Percentiles rank a stretch among this genome's conserved stretches.
phyloP scores from a whole-genome alignment of 2,113 vertebrate genomes.

The Apistogramma diplotaenia region DNA sequence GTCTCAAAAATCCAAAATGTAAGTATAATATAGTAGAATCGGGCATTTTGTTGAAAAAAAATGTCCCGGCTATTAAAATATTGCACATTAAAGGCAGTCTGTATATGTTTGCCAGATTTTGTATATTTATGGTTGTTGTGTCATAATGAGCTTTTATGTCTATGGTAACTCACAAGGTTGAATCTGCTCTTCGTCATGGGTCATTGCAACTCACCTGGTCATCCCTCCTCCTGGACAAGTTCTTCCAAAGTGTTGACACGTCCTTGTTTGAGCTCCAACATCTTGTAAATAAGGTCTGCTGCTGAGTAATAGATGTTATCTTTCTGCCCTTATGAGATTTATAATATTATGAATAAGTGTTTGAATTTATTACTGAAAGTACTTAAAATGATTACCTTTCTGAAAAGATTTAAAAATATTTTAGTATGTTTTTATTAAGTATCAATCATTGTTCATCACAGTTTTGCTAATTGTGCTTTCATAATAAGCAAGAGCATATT shows the following conservation, averaged over 20 bases:
- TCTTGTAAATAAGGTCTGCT: constrained; percentile 81
- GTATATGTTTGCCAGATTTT: background rate
- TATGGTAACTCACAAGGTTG: constrained; percentile 71
- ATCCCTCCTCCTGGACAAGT: constrained; percentile 79
- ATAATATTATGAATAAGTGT: no score
- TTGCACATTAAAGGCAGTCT: background rate
- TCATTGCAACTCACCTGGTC: constrained; percentile 83
- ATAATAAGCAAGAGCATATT: background rate
- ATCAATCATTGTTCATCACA: background rate
- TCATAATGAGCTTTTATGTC: background rate
- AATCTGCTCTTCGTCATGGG: constrained; percentile 78
- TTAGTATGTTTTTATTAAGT: background rate
- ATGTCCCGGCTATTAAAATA: background rate
- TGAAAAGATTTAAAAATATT: background rate
- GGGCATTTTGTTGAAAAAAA: background rate
- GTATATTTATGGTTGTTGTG: background rate
- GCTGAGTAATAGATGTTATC: background rate
- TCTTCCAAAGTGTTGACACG: constrained; percentile 78
- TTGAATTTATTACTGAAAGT: no score
- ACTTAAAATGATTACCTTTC: no score
- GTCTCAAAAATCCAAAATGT: constrained; percentile 80
- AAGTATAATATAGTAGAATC: constrained; percentile 31
- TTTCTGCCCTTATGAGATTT: no score
- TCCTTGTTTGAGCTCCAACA: constrained; percentile 76
- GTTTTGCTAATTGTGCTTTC: background rate